Base-by-base conservation (phyloP, 2,797 vertebrate genomes). In the Ispidina lecontei region DNA sequence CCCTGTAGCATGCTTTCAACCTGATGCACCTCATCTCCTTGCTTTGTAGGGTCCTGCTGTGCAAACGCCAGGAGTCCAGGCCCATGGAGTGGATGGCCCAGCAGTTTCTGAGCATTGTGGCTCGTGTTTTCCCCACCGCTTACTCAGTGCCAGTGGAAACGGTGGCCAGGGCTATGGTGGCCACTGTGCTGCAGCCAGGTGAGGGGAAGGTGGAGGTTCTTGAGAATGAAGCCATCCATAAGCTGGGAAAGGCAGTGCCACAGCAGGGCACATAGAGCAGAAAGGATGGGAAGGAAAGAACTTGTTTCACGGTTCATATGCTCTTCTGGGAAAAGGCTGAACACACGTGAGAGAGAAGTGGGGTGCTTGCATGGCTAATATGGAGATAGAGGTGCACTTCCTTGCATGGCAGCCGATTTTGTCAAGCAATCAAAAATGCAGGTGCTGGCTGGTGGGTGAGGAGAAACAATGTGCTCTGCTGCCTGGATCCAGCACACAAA, bases 11-110 rank as follows among this genome's bases (percentile, higher is more conserved):
- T 14, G 26, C 22, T 71, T 74, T 59, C 59, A 63, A 29, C 33
- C 78, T 94, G 81, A 93, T 60, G 18, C 56, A 49, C 47, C 12
- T 73, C 35, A 5, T 72, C 54, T 87, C 56, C 60, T 90, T 5
- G 4, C 44, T 69, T 47, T 58, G 25, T 81, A 96, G 96, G 59
- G 35, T 97, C 28, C 97, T 99, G 72, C 58, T 99, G 94, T 98
- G 98, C 58, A 97, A 98, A 35, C 92, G 98, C 29, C 92, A 97
- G 93, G 98, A 99, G 96, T 98, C 97, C 18, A 97, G 98, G 33
- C 98, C 98, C 0, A 0, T 3, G 0, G 98, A 99, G 88, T 98
- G 98, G 98, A 4, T 98, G 26, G 64, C 92, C 31, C 98, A 96
- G 91, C 98, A 98, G 87, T 96, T 98, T 84, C 80, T 99, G 7